A percentile compares a stretch with the other conserved stretches of the same genome.
These are phyloP conservation scores for Automeris io DNA, from an alignment of 2,888 invertebrate species.

Conservation along the genomic window DNA sequence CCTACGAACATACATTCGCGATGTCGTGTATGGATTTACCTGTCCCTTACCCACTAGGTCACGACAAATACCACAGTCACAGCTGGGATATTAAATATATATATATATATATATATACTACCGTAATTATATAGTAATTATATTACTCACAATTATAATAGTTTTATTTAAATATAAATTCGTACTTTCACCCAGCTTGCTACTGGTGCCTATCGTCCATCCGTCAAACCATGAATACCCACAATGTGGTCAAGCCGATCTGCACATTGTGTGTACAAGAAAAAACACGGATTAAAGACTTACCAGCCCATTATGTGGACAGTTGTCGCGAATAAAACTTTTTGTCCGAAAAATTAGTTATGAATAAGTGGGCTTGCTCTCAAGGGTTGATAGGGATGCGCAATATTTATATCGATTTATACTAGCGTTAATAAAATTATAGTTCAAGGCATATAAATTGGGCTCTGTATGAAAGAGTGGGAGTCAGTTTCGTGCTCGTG, in stretches of 20 bases:
- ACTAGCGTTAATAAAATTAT: background rate
- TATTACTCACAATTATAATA: no score
- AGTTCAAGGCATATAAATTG: no score
- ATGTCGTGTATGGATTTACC: no score
- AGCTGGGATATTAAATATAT: no score
- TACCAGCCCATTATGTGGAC: slow-evolving; percentile 42
- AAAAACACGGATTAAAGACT: slow-evolving; percentile 59
- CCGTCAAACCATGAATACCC: slow-evolving; percentile 38
- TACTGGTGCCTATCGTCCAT: slow-evolving; percentile 30
- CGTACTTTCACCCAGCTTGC: slow-evolving; percentile 26
- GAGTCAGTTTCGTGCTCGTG: background rate
- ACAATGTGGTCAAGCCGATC: slow-evolving; percentile 62
- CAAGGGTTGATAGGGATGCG: slow-evolving; percentile 24
- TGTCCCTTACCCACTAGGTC: no score
- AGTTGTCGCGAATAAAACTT: slow-evolving; percentile 46
- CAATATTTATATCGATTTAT: slow-evolving; percentile 13
- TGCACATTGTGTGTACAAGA: slow-evolving; percentile 40
- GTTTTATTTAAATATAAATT: no score
- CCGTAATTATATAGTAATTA: no score
- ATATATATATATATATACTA: no score
- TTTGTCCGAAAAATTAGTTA: slow-evolving; percentile 54
- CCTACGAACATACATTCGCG: no score
- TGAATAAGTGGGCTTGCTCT: slow-evolving; percentile 60
- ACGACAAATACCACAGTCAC: no score
- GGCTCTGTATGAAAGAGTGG: no score